Conservation (phyloP, 1,140 invertebrate species). For the Babylonia areolata region DNA sequence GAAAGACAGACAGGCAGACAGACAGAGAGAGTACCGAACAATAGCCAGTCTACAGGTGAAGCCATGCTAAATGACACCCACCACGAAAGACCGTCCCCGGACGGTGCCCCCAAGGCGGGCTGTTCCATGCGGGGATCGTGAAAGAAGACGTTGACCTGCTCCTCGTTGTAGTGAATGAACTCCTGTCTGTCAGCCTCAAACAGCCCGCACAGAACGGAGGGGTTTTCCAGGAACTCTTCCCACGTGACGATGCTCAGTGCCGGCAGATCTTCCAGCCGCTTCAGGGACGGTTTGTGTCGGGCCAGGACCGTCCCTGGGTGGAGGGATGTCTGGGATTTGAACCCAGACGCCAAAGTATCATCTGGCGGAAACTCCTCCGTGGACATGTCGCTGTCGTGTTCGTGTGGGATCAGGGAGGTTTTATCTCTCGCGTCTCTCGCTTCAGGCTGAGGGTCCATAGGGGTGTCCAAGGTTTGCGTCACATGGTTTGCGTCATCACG, state of each 20-base stretch:
- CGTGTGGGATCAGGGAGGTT: background rate
- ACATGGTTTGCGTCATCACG: background rate
- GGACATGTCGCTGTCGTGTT: background rate
- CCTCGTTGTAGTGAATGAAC: slow-evolving; percentile 35
- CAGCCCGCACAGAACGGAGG: slow-evolving; percentile 29
- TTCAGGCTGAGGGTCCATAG: background rate
- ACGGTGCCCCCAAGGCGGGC: slow-evolving; percentile 36
- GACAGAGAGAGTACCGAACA: too few relatives aligned
- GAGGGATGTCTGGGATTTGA: background rate
- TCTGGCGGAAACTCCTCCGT: too few relatives aligned
- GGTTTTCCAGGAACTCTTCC: slow-evolving; percentile 42
- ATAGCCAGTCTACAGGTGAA: too few relatives aligned
- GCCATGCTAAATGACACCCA: background rate
- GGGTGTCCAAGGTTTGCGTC: slow-evolving; percentile 9
- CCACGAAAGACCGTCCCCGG: slow-evolving; percentile 38
- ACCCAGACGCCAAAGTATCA: background rate
- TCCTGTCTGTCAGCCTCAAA: slow-evolving; percentile 28
- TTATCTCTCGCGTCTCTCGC: background rate
- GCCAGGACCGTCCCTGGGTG: slow-evolving; percentile 12
- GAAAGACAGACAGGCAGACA: too few relatives aligned
- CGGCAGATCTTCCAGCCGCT: slow-evolving; percentile 24
- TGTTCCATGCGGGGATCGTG: slow-evolving; percentile 39
- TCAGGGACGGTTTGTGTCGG: background rate
- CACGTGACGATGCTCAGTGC: slow-evolving; percentile 43
- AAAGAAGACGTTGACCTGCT: slow-evolving; percentile 41